Evolutionary conservation across 2,797 vertebrate genomes (phyloP).

Genomic region (Odontamblyopus rebecca): DNA sequence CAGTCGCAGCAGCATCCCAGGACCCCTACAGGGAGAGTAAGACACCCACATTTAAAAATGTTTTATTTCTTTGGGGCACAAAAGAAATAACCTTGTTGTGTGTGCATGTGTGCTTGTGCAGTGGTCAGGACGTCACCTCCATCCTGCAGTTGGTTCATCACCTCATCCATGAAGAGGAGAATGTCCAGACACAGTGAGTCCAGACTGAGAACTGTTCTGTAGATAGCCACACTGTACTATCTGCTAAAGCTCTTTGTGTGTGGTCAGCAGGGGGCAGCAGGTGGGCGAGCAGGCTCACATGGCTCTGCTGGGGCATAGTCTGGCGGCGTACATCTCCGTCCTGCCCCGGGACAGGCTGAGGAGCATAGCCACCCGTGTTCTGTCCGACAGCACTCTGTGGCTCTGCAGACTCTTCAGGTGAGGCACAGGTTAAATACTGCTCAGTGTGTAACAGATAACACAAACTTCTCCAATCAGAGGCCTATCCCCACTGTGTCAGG

Average conservation of each 20-base stretch:
- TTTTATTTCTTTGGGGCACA: too few species aligned
- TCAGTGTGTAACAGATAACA: too few species aligned
- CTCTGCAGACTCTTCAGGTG: conserved; percentile 94
- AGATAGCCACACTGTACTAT: too few species aligned
- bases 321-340: conserved; percentile 94
- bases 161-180: conserved; percentile 90
- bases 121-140: conserved; percentile 89
- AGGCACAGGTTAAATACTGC: not conserved
- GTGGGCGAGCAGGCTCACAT: conserved; percentile 94
- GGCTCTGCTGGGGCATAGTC: conserved; percentile 93
- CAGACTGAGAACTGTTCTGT: not conserved
- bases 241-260: not conserved
- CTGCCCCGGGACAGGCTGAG: conserved; percentile 87
- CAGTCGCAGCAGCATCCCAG: conserved; percentile 86
- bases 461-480: too few species aligned
- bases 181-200: conserved; percentile 78
- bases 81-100: not conserved
- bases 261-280: conserved; percentile 79
- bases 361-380: conserved; percentile 91
- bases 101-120: conserved; percentile 50
- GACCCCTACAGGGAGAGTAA: conserved; percentile 93
- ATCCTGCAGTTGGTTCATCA: conserved; percentile 92
- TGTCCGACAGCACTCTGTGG: conserved; percentile 95
- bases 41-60: conserved; percentile 30
- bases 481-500: too few species aligned